Evolutionary conservation across 2,797 vertebrate species (phyloP).

Genomic region (Chromis chromis): DNA sequence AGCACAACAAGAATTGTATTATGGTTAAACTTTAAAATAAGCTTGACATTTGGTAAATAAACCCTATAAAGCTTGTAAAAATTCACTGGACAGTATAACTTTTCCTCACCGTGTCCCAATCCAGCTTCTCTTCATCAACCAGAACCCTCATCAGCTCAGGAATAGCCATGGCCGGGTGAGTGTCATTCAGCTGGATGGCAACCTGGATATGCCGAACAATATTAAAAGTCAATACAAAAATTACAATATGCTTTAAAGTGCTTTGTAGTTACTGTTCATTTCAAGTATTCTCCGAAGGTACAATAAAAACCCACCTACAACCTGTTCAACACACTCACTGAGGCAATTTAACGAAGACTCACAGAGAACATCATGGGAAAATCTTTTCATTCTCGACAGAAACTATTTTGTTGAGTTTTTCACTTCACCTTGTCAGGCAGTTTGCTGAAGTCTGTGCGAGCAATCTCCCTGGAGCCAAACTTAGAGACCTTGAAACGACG

Average conservation of each 20-base stretch:
- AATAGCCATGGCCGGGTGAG: slow-evolving; percentile 95
- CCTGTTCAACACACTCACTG: slow-evolving; percentile 50
- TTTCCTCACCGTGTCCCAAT: slow-evolving; percentile 90
- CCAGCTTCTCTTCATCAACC: slow-evolving; percentile 92
- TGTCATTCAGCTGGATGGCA: slow-evolving; percentile 98
- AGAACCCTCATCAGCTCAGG: slow-evolving; percentile 97
- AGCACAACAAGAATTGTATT: too few relatives aligned
- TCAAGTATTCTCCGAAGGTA: slow-evolving; percentile 37
- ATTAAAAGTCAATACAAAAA: slow-evolving; percentile 32
- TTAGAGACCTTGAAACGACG: slow-evolving; percentile 98
- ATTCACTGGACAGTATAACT: neutral
- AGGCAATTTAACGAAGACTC: slow-evolving; percentile 53
- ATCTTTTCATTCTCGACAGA: slow-evolving; percentile 67
- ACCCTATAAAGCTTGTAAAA: neutral
- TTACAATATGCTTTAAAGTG: neutral
- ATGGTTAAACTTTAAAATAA: too few relatives aligned
- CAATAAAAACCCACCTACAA: slow-evolving; percentile 38
- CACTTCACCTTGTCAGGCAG: slow-evolving; percentile 93
- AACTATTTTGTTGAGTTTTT: slow-evolving; percentile 61
- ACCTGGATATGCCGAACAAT: slow-evolving; percentile 84
- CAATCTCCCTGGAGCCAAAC: slow-evolving; percentile 94
- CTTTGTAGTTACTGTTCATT: slow-evolving; percentile 30
- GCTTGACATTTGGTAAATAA: too few relatives aligned
- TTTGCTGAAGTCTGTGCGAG: slow-evolving; percentile 91
- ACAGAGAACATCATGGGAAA: slow-evolving; percentile 46